phyloP scores from a whole-genome alignment of 2,113 vertebrate genomes.

The Hippocampus guttulatus region DNA sequence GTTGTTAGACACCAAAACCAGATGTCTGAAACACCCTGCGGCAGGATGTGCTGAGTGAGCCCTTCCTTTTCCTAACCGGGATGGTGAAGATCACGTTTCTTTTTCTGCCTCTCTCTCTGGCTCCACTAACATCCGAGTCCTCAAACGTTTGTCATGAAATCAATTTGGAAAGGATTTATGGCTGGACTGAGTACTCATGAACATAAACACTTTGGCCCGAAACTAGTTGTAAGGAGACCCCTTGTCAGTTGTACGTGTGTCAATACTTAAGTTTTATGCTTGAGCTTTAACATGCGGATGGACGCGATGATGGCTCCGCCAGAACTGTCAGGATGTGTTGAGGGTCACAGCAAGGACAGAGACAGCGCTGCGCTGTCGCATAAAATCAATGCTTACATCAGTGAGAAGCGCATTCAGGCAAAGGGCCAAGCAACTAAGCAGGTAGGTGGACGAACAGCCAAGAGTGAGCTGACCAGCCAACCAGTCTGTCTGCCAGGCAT shows the following conservation, averaged over 20 bases:
- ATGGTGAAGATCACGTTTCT: conserved; percentile 8
- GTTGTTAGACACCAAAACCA: neutral
- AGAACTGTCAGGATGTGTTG: conserved; percentile 26
- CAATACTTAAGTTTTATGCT: neutral
- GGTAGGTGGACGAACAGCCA: conserved; percentile 15
- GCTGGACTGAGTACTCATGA: neutral
- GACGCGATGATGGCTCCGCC: conserved; percentile 12
- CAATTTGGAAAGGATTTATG: neutral
- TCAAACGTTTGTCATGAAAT: neutral
- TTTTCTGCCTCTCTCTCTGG: neutral
- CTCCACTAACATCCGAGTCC: neutral
- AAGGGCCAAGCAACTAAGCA: conserved; percentile 27
- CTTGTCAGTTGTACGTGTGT: neutral
- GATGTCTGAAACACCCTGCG: neutral
- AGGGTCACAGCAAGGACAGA: conserved; percentile 44
- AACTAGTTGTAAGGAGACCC: neutral
- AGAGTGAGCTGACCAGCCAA: conserved; percentile 38
- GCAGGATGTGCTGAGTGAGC: neutral
- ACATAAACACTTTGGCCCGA: neutral
- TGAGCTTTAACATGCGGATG: conserved; percentile 22
- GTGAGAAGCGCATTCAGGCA: conserved; percentile 14
- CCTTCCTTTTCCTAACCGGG: neutral
- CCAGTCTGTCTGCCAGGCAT: conserved; percentile 48
- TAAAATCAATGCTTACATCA: conserved; percentile 51
- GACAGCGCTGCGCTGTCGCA: conserved; percentile 20